Evolutionary conservation across 2,888 invertebrate genomes (phyloP), one percentile per base, ranked within the genome.

Genomic region (Abrostola triplasia): DNA sequence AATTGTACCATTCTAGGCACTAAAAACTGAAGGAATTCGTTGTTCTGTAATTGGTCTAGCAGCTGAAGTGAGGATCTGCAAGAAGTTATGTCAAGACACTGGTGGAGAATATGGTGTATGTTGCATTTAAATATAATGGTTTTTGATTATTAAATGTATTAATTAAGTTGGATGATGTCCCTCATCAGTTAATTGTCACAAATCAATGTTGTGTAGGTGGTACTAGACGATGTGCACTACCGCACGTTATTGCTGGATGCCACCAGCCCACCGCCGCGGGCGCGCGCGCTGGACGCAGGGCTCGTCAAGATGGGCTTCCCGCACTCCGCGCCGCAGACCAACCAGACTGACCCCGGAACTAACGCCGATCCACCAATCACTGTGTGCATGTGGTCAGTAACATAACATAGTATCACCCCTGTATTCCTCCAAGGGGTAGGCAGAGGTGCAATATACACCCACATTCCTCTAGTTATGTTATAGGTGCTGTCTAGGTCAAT

Each of bases 231-330:
- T 80, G 95, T 95, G 52, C 98, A 98, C 90, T 97, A 93, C 78
- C 95, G 95, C 49, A 95, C 96, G 44, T 89, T 96, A 59, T 87
- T 96, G 44, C 90, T 95, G 59, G 95, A 94, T 47, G 95, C 95
- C 72, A 95, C 96, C 35, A 90, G 94, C 70, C 96, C 96, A 40
- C 96, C 96, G 52, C 94, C 96, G 10, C 95, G 96, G 4, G 96
- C 96, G 67, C 93, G 88, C 12, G 87, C 91, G 0, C 95, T 97
- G 13, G 97, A 98, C 60, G 97, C 98, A 13, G 95, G 96, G 59
- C 95, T 98, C 4, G 98, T 98, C 41, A 98, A 98, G 95, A 99
- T 99, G 99, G 99, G 99, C 51, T 99, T 99, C 91, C 99, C 99
- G 6, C 98, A 98, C 93, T 94, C 95, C 62, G 95, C 96, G 71